A percentile compares a stretch with the other conserved stretches of the same genome.
phyloP scores from a whole-genome alignment of 1,140 invertebrate species.

The Aphelenchoides fujianensis region DNA sequence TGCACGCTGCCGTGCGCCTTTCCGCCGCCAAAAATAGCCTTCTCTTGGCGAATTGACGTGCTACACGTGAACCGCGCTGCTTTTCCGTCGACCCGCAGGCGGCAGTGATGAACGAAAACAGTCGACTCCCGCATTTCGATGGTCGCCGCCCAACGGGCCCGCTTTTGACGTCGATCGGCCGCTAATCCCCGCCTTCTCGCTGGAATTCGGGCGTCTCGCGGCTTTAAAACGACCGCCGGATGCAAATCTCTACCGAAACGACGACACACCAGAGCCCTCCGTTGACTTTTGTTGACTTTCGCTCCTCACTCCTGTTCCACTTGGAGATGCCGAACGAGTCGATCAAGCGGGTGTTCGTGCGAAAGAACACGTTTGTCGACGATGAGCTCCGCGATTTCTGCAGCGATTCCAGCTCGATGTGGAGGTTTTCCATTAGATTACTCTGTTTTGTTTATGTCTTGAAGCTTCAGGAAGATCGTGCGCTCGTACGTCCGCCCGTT shows the following conservation, averaged over 20 bases:
- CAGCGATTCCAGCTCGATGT: not conserved
- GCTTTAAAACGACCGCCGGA: not conserved
- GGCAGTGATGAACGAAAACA: no score
- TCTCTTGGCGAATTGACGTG: no score
- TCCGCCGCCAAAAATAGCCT: no score
- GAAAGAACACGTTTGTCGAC: constrained; percentile 6
- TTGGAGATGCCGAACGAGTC: not conserved
- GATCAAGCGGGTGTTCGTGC: not conserved
- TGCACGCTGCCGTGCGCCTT: no score
- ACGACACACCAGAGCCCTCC: not conserved
- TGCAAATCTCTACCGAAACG: constrained; percentile 1
- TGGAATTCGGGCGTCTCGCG: no score
- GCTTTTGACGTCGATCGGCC: no score
- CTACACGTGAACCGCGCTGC: no score
- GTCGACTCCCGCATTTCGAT: no score
- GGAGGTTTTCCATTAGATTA: constrained; percentile 2
- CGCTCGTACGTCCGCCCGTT: constrained; percentile 10
- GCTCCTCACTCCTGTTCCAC: not conserved
- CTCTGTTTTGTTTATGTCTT: not conserved
- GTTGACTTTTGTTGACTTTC: not conserved
- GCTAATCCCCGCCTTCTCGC: no score
- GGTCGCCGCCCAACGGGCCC: no score
- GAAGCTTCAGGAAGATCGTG: constrained; percentile 11
- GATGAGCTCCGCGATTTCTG: not conserved
- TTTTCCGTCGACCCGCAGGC: no score